phyloP scores from a whole-genome alignment of 2,797 vertebrate species.

The Sylvilagus floridanus region DNA sequence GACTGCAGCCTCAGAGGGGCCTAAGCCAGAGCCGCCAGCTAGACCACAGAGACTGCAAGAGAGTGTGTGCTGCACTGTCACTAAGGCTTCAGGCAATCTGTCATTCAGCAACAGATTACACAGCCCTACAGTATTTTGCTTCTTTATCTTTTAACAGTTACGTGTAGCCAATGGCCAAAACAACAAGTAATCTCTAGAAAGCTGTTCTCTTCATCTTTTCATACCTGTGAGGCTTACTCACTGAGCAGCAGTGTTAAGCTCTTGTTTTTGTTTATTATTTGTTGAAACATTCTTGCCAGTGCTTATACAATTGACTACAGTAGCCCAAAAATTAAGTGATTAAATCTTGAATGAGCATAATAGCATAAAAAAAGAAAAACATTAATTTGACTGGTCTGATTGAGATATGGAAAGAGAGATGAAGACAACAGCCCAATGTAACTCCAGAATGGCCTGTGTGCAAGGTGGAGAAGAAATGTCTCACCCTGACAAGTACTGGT shows the following conservation, averaged over 20 bases:
- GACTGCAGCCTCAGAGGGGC: neutral
- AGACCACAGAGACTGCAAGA: neutral
- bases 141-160: slow-evolving; percentile 20
- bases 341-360: slow-evolving; percentile 17
- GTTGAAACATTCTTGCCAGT: slow-evolving; percentile 51
- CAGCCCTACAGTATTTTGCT: neutral
- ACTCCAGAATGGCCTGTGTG: neutral
- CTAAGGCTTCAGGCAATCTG: neutral
- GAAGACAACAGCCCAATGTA: neutral
- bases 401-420: slow-evolving; percentile 28
- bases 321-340: slow-evolving; percentile 39
- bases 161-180: neutral
- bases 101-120: neutral
- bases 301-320: neutral
- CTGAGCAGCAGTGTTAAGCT: neutral
- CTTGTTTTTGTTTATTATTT: slow-evolving; percentile 31
- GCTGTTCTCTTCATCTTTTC: slow-evolving; percentile 23
- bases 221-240: slow-evolving; percentile 5
- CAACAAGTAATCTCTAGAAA: neutral
- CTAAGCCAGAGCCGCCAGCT: neutral
- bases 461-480: neutral
- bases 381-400: neutral
- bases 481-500: neutral
- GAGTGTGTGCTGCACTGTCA: neutral
- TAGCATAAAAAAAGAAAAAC: neutral